Base-by-base conservation (phyloP, 1,140 invertebrate genomes). In the Drosophila varians region DNA sequence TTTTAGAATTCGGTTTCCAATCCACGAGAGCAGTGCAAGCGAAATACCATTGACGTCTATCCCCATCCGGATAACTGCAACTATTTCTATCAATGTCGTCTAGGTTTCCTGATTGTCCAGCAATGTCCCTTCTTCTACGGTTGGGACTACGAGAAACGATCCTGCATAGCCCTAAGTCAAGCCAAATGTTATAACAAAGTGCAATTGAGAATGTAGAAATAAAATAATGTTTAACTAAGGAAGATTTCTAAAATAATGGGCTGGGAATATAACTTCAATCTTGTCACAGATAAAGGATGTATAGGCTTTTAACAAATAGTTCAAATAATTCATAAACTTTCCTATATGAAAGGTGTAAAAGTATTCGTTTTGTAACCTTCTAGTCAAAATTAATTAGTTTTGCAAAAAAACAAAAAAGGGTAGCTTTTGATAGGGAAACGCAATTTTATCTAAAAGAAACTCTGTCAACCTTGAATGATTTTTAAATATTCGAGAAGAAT, bases 1-100 rank as follows among this genome's bases (percentile, higher is more conserved):
- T 31, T 23, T 1, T 49, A 90, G 89, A 18, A 56, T 2, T 43
- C 61, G 16, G 47, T 46, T 4, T 51, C 31, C 3, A 83, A 53
- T 53, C 73, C 64, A 1, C 53, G 76, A 11, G 87, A 88, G 40
- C 89, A 87, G 38, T 91, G 89, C 53, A 75, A 80, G 14, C n/a
- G 28, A 0, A 53, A 90, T 26, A 79, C 68, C 4, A 60, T 80
- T 0, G 84, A 90, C 52, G 54, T 77, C 2, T 91, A 76, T 74
- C 90, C 90, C 1, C 90, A 91, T 73, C 40, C 75, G 11, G 72
- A 62, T 11, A 90, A 91, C 28, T 91, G 90, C 42, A 90, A 91
- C 34, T 91, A 90, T 40, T 91, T 79, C 16, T 90, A 90, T 31
- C 62, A 69, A 12, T 91, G 90, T 45, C 70, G 55, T 7, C 65